Conservation (phyloP, 2,888 invertebrate species). For the Clanis bilineata region DNA sequence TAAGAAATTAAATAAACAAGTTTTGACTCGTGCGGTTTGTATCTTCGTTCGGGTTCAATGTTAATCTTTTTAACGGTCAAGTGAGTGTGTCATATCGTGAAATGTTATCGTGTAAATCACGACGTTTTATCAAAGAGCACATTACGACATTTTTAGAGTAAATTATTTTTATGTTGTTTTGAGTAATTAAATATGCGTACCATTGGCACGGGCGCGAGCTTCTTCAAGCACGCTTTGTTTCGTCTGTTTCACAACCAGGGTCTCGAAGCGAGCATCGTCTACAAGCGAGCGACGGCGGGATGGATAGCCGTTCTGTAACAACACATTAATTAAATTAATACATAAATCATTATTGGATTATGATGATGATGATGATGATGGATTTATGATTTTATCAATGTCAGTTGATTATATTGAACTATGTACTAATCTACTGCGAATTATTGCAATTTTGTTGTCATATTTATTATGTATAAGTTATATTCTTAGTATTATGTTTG, state of each 20-base stretch:
- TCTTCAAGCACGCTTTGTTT: constrained; percentile 96
- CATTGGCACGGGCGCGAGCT: constrained; percentile 93
- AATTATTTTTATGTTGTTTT: background rate
- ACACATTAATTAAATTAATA: constrained; percentile 24
- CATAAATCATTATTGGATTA: background rate
- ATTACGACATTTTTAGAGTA: background rate
- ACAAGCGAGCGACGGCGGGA: constrained; percentile 97
- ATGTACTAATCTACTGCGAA: background rate
- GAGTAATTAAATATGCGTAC: constrained; percentile 73
- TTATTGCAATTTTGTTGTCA: background rate
- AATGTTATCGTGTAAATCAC: background rate
- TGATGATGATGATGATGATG: constrained; percentile 3
- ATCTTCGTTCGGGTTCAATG: background rate
- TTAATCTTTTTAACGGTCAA: background rate
- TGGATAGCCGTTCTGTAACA: constrained; percentile 96
- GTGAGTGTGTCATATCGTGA: background rate
- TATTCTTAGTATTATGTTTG: background rate
- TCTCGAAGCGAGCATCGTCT: constrained; percentile 98
- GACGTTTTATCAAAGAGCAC: background rate
- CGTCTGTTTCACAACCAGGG: constrained; percentile 96
- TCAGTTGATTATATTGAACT: constrained; percentile 5
- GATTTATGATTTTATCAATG: constrained; percentile 8
- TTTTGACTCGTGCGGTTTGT: background rate
- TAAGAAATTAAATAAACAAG: constrained; percentile 31
- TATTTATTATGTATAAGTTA: background rate